Conservation (phyloP, 1,140 invertebrate species). For the Melipona quadrifasciata region DNA sequence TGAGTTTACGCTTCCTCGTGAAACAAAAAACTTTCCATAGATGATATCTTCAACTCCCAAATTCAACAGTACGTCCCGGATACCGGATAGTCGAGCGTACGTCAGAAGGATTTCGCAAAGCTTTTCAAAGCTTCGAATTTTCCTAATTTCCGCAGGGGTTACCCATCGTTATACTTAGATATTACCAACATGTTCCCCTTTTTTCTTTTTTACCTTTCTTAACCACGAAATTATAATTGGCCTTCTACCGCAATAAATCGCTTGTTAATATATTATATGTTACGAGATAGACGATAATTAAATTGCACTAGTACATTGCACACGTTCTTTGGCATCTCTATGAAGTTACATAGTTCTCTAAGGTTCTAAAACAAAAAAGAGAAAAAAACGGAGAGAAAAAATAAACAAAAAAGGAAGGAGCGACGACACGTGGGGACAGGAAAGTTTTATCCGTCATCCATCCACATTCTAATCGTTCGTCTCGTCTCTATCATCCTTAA, state of each 20-base stretch:
- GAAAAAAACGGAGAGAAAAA: not conserved
- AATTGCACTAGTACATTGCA: conserved; percentile 71
- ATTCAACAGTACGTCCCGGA: not conserved
- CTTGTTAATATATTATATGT: conserved; percentile 31
- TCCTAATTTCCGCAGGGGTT: not conserved
- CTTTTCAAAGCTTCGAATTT: not conserved
- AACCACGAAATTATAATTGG: conserved; percentile 26
- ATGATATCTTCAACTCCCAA: not conserved
- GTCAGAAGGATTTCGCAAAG: not conserved
- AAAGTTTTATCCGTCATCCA: conserved; percentile 18
- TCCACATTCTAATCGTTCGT: conserved; percentile 22
- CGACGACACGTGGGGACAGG: conserved; percentile 1
- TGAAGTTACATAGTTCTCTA: conserved; percentile 42
- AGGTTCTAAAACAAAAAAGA: conserved; percentile 23
- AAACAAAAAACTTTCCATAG: conserved; percentile 10
- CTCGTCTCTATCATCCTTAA: conserved; percentile 17
- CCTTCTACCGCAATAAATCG: conserved; percentile 26
- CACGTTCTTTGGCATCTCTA: conserved; percentile 70
- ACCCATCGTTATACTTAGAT: conserved; percentile 1
- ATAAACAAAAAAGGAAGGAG: not conserved
- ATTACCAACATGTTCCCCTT: conserved; percentile 1
- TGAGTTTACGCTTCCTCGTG: conserved; percentile 17
- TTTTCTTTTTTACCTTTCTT: not conserved
- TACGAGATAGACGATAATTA: conserved; percentile 57
- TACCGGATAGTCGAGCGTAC: not conserved